Evolutionary conservation across 2,888 invertebrate species (phyloP).

Genomic region (Melieria picta): DNA sequence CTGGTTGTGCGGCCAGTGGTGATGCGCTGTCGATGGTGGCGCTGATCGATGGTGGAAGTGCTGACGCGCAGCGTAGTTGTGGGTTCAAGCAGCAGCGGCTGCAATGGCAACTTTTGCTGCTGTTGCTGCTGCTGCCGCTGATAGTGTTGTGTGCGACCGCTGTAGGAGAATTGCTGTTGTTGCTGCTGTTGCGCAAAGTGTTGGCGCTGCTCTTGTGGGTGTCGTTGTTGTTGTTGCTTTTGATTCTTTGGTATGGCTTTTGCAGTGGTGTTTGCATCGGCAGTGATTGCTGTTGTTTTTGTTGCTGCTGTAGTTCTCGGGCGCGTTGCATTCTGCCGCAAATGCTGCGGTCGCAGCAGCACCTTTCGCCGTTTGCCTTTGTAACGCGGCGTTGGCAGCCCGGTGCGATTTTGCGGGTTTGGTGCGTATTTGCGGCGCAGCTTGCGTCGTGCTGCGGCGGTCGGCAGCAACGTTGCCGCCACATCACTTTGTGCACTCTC

Average conservation of each 20-base stretch:
- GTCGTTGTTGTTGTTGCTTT: constrained; percentile 40
- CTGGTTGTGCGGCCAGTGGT: constrained; percentile 23
- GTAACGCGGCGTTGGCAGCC: constrained; percentile 32
- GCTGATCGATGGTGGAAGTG: constrained; percentile 45
- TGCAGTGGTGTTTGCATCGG: constrained; percentile 32
- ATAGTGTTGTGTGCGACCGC: constrained; percentile 31
- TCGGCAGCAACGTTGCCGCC: constrained; percentile 40
- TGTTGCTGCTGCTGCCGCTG: constrained; percentile 45
- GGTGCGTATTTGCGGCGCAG: constrained; percentile 51
- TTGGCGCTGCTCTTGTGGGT: constrained; percentile 35
- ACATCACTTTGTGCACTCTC: constrained; percentile 53
- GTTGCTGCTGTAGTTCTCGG: constrained; percentile 47
- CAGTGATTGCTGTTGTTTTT: constrained; percentile 39
- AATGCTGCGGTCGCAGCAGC: constrained; percentile 44
- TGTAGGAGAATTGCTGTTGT: constrained; percentile 43
- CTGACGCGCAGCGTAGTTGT: constrained; percentile 44
- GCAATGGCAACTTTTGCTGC: constrained; percentile 37
- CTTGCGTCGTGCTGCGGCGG: constrained; percentile 51
- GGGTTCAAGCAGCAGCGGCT: constrained; percentile 43
- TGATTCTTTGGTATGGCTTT: no score
- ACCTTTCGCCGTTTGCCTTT: constrained; percentile 53
- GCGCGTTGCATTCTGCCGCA: constrained; percentile 51
- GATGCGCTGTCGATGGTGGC: constrained; percentile 26
- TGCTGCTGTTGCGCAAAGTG: constrained; percentile 40
- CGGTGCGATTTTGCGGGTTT: constrained; percentile 21